Percentiles rank a stretch among this genome's conserved stretches.
Evolutionary conservation across 2,113 vertebrate genomes (phyloP).

Genomic region (Catagonus wagneri): DNA sequence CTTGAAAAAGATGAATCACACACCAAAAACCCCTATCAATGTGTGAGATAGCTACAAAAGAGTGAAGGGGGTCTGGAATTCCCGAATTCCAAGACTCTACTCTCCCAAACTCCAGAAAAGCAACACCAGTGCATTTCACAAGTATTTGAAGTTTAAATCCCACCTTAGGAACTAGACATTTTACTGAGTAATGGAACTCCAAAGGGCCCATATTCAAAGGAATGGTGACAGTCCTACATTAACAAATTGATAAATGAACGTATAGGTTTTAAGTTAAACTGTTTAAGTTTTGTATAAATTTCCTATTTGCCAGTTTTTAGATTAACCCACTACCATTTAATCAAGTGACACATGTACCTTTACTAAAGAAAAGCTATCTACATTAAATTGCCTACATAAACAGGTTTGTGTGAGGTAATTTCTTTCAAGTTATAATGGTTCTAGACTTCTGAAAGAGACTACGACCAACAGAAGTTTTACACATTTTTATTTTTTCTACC

Average conservation of each 20-base stretch:
- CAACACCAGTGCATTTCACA: not conserved
- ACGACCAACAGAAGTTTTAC: not conserved
- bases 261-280: not conserved
- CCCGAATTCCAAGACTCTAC: not conserved
- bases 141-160: not conserved
- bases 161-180: not conserved
- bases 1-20: not conserved
- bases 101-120: not conserved
- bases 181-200: not conserved
- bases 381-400: not conserved
- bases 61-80: not conserved
- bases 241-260: not conserved
- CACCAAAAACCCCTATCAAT: not conserved
- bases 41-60: not conserved
- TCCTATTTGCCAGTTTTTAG: not conserved
- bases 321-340: not conserved
- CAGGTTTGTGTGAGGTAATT: not conserved
- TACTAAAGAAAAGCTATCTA: not conserved
- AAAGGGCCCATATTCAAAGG: not conserved
- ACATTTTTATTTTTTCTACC: not conserved
- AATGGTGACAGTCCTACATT: not conserved
- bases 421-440: conserved; percentile 13
- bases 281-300: not conserved
- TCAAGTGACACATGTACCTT: not conserved
- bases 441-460: conserved; percentile 30